Evolutionary conservation across 2,113 vertebrate species (phyloP), one percentile per base, ranked within the genome.

Genomic region (Melanocharis versteri): DNA sequence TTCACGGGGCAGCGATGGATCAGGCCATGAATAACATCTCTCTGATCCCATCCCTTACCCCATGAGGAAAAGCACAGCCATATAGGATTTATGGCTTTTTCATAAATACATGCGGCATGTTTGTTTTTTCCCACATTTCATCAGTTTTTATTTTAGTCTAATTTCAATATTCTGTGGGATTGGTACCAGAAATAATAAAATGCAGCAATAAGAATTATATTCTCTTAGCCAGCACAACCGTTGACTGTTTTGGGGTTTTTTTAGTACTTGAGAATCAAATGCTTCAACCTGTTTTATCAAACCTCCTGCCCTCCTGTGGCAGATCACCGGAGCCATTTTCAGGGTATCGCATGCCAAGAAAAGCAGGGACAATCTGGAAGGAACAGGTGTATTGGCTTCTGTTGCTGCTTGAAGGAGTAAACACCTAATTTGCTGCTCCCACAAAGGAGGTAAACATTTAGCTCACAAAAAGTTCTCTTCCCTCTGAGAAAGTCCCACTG

Each of bases 331-430:
- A 93, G 83, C 76, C 83, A 81, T 96, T 96, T 95, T 88, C 88
- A 94, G n/a, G 14, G 31, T 58, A 83, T 64, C 0, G 0, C 40
- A 40, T 92, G 95, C 94, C 93, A 96, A 89, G 89, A 94, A 92
- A 77, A 75, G 30, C 72, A 87, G 56, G 51, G 83, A 90, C 95
- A 96, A 96, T 96, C 93, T 97, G 95, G 93, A 96, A 96, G 68
- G 85, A 96, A 83, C 94, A 96, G 95, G 92, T 96, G 94, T 96
- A 90, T 85, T 96, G 93, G 95, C 94, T 95, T 53, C 89, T 87
- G 44, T 72, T 96, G 60, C 79, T 83, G 68, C 94, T 96, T 93
- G 64, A 90, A 92, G 94, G 64, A 89, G 72, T 93, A 95, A 94
- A 92, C 69, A 78, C 66, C 77, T 96, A 92, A 93, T 96, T 96